phyloP scores from a whole-genome alignment of 2,113 vertebrate genomes.

The Puntigrus tetrazona region DNA sequence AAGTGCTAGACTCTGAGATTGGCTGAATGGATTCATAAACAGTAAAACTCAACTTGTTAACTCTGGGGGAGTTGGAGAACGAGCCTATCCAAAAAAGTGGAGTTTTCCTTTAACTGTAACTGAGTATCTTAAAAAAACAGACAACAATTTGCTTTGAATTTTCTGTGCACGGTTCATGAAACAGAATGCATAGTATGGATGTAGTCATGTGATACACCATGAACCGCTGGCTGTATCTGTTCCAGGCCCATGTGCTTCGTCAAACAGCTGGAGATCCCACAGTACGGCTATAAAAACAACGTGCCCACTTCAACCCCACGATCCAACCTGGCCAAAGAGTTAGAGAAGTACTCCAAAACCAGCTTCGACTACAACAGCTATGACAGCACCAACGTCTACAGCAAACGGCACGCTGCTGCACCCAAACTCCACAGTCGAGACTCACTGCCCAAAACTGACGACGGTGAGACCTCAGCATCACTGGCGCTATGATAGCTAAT shows the following conservation, averaged over 20 bases:
- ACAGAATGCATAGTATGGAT: neutral
- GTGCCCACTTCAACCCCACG: slow-evolving; percentile 97
- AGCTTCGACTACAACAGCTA: slow-evolving; percentile 95
- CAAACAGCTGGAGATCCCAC: slow-evolving; percentile 98
- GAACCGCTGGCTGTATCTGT: neutral
- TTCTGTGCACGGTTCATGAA: neutral
- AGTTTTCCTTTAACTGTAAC: too few relatives aligned
- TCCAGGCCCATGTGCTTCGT: slow-evolving; percentile 99
- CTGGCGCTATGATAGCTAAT: neutral
- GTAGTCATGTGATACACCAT: neutral
- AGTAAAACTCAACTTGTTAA: too few relatives aligned
- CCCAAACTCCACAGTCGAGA: slow-evolving; percentile 97
- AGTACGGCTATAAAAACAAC: slow-evolving; percentile 98
- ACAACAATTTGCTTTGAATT: neutral
- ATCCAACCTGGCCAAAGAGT: slow-evolving; percentile 99
- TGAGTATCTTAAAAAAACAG: neutral
- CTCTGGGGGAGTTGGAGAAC: too few relatives aligned
- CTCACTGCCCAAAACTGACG: slow-evolving; percentile 93
- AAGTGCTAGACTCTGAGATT: too few relatives aligned
- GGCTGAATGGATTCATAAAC: too few relatives aligned
- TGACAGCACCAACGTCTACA: slow-evolving; percentile 90
- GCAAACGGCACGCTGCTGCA: slow-evolving; percentile 93
- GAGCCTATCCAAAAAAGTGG: too few relatives aligned
- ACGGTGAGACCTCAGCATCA: slow-evolving; percentile 83
- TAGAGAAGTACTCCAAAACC: slow-evolving; percentile 99